Base-by-base conservation (phyloP, 2,888 invertebrate genomes). In the Drosophila borealis region DNA sequence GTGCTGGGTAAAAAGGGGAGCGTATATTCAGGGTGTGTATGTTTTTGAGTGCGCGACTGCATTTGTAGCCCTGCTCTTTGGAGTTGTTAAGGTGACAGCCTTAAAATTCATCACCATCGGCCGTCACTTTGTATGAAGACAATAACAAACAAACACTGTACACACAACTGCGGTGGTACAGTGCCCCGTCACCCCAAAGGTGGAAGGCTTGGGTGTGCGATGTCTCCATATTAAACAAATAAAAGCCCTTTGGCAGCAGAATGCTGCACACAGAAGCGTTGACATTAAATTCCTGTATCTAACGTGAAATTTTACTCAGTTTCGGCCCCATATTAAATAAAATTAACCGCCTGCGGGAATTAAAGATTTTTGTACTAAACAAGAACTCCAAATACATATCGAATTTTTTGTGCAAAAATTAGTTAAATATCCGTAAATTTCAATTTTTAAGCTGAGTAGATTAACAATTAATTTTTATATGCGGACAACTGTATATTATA, bases 241-340 rank as follows among this genome's bases (percentile, higher is more conserved):
- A 61, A 60, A 56, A 45, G 60, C 62, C 60, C 49, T 56, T 53
- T 44, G 51, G 44, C 59, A 39, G 9, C 62, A 17, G 85, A 71
- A 74, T 65, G 79, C 59, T 68, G 61, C 69, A 78, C 71, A 87
- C 60, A 56, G 63, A 60, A 51, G 62, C 68, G 48, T 55, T 86
- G 62, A 67, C 77, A 79, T 61, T 67, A 53, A 57, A 71, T 55
- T 71, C 49, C 46, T 54, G 53, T 64, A 8, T 37, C 45, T 21
- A 14, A 34, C 55, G 48, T 56, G 21, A 13, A 42, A 17, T 42
- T 55, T 44, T 8, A 14, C 33, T 34, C 29, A 36, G 13, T 39
- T 71, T 21, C 51, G 36, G 39, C 3, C 13, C n/a, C 37, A 21
- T 19, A 34, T 9, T 17, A 17, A 17, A 17, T 19, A 11, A 4